A percentile compares a stretch with the other conserved stretches of the same genome.
phyloP scores from a whole-genome alignment of 2,888 invertebrate species.

The Drosophila meridiana region DNA sequence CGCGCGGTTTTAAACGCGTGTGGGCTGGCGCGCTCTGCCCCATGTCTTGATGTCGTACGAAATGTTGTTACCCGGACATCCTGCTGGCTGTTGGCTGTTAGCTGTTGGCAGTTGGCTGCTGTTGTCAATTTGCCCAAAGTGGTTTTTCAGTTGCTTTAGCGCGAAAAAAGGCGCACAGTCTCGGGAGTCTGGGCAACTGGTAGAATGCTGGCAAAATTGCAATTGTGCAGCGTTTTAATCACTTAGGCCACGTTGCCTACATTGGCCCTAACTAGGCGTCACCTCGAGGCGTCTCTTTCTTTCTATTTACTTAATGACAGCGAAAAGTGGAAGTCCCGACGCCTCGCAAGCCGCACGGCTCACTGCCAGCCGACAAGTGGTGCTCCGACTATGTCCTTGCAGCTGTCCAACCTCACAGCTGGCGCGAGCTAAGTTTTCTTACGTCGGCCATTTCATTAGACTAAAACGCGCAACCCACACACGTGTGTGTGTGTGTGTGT shows the following conservation, averaged over 20 bases:
- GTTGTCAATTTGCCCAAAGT: conserved; percentile 84
- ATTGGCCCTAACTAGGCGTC: conserved; percentile 73
- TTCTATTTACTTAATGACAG: conserved; percentile 81
- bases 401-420: conserved; percentile 24
- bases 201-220: conserved; percentile 58
- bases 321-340: conserved; percentile 75
- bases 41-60: conserved; percentile 44
- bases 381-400: conserved; percentile 35
- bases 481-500: conserved; percentile 10
- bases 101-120: conserved; percentile 32
- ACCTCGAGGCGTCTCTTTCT: conserved; percentile 33
- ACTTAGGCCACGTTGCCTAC: conserved; percentile 75
- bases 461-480: conserved; percentile 66
- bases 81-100: conserved; percentile 50
- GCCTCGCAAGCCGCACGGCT: conserved; percentile 58
- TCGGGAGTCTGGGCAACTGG: conserved; percentile 7
- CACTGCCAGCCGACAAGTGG: conserved; percentile 69
- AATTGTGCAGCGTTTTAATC: conserved; percentile 81
- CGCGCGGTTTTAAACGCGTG: conserved; percentile 63
- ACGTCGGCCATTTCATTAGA: conserved; percentile 62
- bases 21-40: conserved; percentile 42
- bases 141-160: conserved; percentile 84
- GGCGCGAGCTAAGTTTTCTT: conserved; percentile 27
- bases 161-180: conserved; percentile 73
- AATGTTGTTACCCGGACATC: conserved; percentile 73